These are phyloP conservation scores for Drosophila obscura DNA, from an alignment of 1,140 invertebrate genomes.

Conservation along the genomic window DNA sequence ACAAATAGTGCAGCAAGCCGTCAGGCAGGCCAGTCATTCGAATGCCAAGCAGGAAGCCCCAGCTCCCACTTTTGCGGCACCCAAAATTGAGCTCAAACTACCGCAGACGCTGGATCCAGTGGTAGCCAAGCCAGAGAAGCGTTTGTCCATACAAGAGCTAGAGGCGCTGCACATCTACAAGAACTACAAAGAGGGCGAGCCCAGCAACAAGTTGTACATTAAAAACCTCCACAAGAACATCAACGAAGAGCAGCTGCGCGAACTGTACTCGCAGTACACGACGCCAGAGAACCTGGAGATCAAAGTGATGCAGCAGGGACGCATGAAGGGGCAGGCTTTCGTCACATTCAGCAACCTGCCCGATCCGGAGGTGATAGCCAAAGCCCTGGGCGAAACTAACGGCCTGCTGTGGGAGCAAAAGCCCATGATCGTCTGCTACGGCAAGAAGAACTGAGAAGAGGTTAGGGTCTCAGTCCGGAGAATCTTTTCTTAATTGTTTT, in stretches of 20 bases:
- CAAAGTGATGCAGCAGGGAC: conserved; percentile 95
- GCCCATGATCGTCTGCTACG: conserved; percentile 88
- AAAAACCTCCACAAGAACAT: conserved; percentile 96
- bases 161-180: conserved; percentile 92
- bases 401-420: conserved; percentile 92
- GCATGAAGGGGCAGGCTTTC: conserved; percentile 98
- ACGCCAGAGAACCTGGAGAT: conserved; percentile 83
- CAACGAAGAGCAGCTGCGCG: conserved; percentile 89
- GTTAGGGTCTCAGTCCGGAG: conserved; percentile 3
- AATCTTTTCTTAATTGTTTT: not conserved
- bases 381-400: conserved; percentile 93
- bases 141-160: conserved; percentile 90
- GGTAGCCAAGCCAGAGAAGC: conserved; percentile 46
- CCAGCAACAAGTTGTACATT: conserved; percentile 93
- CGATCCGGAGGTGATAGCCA: conserved; percentile 85
- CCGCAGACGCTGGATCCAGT: conserved; percentile 15
- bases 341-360: conserved; percentile 82
- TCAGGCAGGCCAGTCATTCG: conserved; percentile 3
- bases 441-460: conserved; percentile 84
- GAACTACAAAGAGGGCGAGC: conserved; percentile 92
- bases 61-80: conserved; percentile 4
- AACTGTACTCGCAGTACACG: conserved; percentile 90
- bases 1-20: conserved; percentile 54
- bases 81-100: conserved; percentile 60
- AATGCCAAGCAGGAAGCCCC: not conserved